These are phyloP conservation scores for Oikopleura albicans DNA, from an alignment of 23 tunicate genomes.

Conservation along the genomic window DNA sequence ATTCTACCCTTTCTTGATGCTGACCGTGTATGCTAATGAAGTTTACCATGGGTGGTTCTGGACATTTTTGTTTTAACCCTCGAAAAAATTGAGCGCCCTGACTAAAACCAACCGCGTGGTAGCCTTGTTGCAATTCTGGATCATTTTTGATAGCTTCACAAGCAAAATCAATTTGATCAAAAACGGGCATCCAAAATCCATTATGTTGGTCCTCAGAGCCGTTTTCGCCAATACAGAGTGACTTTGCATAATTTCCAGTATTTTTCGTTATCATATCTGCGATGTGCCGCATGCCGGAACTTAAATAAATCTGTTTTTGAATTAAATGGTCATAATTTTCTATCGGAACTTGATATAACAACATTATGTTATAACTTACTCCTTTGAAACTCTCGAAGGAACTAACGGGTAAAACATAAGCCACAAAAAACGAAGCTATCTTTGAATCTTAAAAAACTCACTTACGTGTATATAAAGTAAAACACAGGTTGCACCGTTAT, in stretches of 20 bases:
- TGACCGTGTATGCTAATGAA: not conserved
- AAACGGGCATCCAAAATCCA: not conserved
- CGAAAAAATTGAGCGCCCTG: conserved; percentile 6
- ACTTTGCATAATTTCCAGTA: not conserved
- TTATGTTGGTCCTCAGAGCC: not conserved
- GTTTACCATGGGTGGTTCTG: not conserved
- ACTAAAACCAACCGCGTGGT: conserved; percentile 11
- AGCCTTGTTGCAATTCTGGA: not conserved
- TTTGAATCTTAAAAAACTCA: too few species aligned
- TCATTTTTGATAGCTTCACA: not conserved
- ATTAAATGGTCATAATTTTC: too few species aligned
- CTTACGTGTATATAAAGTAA: too few species aligned
- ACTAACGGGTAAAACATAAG: too few species aligned
- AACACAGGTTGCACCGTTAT: too few species aligned
- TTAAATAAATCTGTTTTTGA: too few species aligned
- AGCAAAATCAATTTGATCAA: not conserved
- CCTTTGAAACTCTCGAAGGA: too few species aligned
- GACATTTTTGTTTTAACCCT: not conserved
- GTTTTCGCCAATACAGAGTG: not conserved
- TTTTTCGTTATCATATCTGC: conserved; percentile 1
- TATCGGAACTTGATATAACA: too few species aligned
- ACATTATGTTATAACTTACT: too few species aligned
- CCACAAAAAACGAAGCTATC: too few species aligned
- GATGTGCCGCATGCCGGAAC: not conserved
- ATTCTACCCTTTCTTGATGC: too few species aligned